Evolutionary conservation across 1,140 invertebrate species (phyloP), one percentile per base, ranked within the genome.

Genomic region (Elymnias hypermnestra): DNA sequence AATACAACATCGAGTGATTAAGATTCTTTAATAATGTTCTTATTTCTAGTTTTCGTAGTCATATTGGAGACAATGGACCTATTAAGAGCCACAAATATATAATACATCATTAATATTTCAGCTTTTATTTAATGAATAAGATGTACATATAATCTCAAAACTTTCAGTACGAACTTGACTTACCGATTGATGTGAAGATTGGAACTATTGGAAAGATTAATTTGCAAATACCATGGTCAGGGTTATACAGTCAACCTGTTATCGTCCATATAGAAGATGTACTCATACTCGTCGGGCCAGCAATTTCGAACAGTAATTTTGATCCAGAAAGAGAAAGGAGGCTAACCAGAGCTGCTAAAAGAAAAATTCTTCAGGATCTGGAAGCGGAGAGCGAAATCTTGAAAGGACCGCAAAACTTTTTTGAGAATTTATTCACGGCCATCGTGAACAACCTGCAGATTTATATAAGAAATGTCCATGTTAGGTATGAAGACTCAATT

Each of bases 391-490:
- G 77, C 33, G 85, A 88, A 51, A 68, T 87, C 4, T 65, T 88
- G 3, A 88, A 88, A 39, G 87, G 83, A 7, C 88, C 70, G 36
- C 87, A 66, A 56, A 89, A 87, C 46, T 91, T 94, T 62, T 89
- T 93, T 52, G 92, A 94, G 72, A 92, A 91, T 68, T 72, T 95
- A 26, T 86, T 92, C 29, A 90, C 92, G 9, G 93, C 92, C 9
- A 89, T 94, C 5, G 87, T 94, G 41, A 94, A 94, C 72, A 94
- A 94, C 75, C 86, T 96, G 26, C 93, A 95, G 85, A 90, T 96
- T 18, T 93, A 90, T 46, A 87, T 95, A 7, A 90, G 90, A 35
- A 94, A 94, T 72, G 89, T 96, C 37, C 94, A 96, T 74, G 89
- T 96, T 35, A 88, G 94, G 59, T 96, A 95, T 61, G 94, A 95